These are phyloP conservation scores for Darevskia nairensis DNA, from an alignment of 2,797 vertebrate genomes.

Conservation along the genomic window DNA sequence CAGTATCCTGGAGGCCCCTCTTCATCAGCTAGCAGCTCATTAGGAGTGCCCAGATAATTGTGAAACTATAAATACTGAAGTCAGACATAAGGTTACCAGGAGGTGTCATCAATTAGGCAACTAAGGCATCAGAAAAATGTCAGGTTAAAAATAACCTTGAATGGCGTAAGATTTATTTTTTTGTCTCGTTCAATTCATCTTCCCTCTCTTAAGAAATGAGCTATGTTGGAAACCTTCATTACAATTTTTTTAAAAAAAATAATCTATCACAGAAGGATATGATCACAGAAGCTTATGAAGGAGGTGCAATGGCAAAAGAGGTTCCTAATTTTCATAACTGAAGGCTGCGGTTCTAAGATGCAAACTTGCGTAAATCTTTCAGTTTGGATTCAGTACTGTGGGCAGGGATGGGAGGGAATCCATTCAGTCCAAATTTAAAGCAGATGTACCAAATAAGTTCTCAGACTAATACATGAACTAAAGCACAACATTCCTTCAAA, in stretches of 20 bases:
- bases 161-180: constrained; percentile 62
- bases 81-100: constrained; percentile 72
- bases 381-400: neutral
- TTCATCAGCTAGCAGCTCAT: constrained; percentile 55
- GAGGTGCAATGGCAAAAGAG: neutral
- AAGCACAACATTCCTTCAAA: too few species aligned
- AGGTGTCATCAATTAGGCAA: constrained; percentile 74
- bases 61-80: constrained; percentile 71
- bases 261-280: neutral
- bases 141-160: constrained; percentile 70
- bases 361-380: neutral
- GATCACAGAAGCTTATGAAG: too few species aligned
- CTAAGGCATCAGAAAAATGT: constrained; percentile 67
- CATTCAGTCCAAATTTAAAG: too few species aligned
- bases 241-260: constrained; percentile 22
- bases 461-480: too few species aligned
- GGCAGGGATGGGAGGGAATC: too few species aligned
- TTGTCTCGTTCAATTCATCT: constrained; percentile 49
- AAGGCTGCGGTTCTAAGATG: neutral
- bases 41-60: constrained; percentile 66
- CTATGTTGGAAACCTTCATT: constrained; percentile 62
- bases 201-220: constrained; percentile 50
- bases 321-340: neutral
- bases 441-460: too few species aligned
- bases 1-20: constrained; percentile 20